These are phyloP conservation scores for Limosa lapponica DNA, from an alignment of 2,797 vertebrate species.

Conservation along the genomic window DNA sequence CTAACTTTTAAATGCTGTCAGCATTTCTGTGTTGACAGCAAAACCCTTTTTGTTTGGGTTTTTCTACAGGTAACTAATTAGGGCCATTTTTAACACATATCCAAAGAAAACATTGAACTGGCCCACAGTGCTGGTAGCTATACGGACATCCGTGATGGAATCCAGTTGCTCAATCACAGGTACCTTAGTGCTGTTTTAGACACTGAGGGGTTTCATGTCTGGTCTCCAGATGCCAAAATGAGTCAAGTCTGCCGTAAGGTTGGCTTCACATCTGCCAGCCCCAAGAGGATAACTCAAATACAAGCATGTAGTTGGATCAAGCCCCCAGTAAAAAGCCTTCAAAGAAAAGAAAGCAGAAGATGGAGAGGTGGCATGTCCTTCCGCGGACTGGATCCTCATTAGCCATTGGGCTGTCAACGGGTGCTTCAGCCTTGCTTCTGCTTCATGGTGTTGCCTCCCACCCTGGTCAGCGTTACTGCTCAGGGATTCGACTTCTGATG, in stretches of 20 bases:
- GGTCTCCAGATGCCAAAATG: not conserved
- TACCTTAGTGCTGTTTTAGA: not conserved
- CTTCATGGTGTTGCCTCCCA: not conserved
- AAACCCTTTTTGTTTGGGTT: not conserved
- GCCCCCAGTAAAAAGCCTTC: not conserved
- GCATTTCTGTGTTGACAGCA: not conserved
- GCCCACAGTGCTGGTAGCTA: accelerated
- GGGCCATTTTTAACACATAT: not conserved
- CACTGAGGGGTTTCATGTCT: not conserved
- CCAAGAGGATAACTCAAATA: not conserved
- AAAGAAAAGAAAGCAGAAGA: not conserved
- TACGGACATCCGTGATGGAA: not conserved
- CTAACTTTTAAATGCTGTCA: not conserved
- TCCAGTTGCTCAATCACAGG: not conserved
- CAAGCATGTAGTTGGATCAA: not conserved
- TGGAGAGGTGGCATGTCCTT: not conserved
- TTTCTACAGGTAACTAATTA: not conserved
- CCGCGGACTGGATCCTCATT: accelerated
- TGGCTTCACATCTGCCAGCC: accelerated
- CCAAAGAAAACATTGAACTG: accelerated
- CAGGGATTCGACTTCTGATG: not conserved
- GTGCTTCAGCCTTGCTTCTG: not conserved
- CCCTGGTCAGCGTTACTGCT: not conserved
- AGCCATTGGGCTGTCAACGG: accelerated
- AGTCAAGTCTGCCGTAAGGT: not conserved